Conservation (phyloP, 2,888 invertebrate species). For the Agrenia bidenticulata region DNA sequence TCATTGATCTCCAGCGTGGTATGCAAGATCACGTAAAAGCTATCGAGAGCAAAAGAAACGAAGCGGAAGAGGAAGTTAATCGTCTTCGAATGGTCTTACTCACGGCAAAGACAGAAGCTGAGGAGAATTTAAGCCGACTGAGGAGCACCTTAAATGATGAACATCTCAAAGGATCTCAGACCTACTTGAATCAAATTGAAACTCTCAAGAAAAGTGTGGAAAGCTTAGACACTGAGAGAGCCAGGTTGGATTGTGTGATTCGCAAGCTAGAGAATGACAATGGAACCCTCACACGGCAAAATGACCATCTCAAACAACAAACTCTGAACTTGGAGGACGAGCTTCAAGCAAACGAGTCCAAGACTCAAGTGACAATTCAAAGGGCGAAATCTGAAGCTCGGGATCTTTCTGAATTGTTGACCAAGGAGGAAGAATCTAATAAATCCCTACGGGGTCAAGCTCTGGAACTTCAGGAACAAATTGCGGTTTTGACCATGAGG, state of each 20-base stretch:
- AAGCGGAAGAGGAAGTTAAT: slow-evolving; percentile 48
- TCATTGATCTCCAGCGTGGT: slow-evolving; percentile 41
- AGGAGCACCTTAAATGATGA: slow-evolving; percentile 41
- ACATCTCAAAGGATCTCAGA: slow-evolving; percentile 33
- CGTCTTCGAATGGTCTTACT: slow-evolving; percentile 39
- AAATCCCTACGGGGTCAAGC: slow-evolving; percentile 34
- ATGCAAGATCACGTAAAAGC: slow-evolving; percentile 45
- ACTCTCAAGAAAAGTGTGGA: slow-evolving; percentile 41
- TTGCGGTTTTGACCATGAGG: slow-evolving; percentile 25
- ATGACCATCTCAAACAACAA: slow-evolving; percentile 42
- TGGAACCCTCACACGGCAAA: slow-evolving; percentile 33
- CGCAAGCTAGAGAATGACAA: slow-evolving; percentile 45
- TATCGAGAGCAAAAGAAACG: slow-evolving; percentile 44
- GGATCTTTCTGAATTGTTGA: slow-evolving; percentile 36
- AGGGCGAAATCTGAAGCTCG: slow-evolving; percentile 40
- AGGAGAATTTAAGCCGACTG: slow-evolving; percentile 37
- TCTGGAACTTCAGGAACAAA: slow-evolving; percentile 41
- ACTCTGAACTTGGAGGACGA: slow-evolving; percentile 28
- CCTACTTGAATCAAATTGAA: slow-evolving; percentile 31
- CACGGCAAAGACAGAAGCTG: slow-evolving; percentile 44
- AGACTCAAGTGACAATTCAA: background rate
- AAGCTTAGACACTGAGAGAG: slow-evolving; percentile 35
- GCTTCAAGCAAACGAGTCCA: slow-evolving; percentile 22
- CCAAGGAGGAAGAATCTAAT: slow-evolving; percentile 44
- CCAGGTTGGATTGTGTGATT: slow-evolving; percentile 28